Evolutionary conservation across 2,113 vertebrate species (phyloP).

Genomic region (Amphiprion percula): DNA sequence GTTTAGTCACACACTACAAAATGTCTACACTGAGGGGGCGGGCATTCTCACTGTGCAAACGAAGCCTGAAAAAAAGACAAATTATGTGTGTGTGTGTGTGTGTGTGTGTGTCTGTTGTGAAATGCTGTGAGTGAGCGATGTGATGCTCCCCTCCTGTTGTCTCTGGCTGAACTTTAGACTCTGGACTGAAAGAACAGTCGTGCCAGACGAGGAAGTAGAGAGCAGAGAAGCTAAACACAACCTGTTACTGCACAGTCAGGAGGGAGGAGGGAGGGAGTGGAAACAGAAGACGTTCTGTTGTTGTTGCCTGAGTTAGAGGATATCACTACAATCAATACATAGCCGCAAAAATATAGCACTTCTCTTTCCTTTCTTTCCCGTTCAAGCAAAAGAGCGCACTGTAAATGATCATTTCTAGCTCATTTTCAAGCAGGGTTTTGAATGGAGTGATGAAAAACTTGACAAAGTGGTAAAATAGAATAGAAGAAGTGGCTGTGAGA

Average conservation of each 20-base stretch:
- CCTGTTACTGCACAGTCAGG: slow-evolving; percentile 55
- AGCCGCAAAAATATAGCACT: background rate
- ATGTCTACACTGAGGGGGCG: slow-evolving; percentile 64
- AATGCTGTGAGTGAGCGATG: slow-evolving; percentile 46
- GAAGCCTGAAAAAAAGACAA: slow-evolving; percentile 31
- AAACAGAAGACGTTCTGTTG: slow-evolving; percentile 1
- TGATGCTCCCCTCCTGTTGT: slow-evolving; percentile 64
- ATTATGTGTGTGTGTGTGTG: slow-evolving; percentile 18
- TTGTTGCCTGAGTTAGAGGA: background rate
- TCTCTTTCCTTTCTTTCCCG: background rate
- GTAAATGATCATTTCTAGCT: background rate
- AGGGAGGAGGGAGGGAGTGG: background rate
- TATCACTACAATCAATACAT: no score
- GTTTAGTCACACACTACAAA: slow-evolving; percentile 73
- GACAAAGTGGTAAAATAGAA: background rate
- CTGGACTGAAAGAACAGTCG: slow-evolving; percentile 57
- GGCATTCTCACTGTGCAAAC: slow-evolving; percentile 44
- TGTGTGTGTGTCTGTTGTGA: slow-evolving; percentile 44
- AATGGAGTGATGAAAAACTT: background rate
- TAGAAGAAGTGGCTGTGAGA: slow-evolving; percentile 19
- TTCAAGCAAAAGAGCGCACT: background rate
- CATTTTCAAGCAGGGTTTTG: background rate
- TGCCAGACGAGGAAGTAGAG: slow-evolving; percentile 51
- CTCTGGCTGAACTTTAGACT: slow-evolving; percentile 69
- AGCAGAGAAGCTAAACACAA: slow-evolving; percentile 63